phyloP scores from a whole-genome alignment of 2,113 vertebrate genomes.

The Penelope pileata region DNA sequence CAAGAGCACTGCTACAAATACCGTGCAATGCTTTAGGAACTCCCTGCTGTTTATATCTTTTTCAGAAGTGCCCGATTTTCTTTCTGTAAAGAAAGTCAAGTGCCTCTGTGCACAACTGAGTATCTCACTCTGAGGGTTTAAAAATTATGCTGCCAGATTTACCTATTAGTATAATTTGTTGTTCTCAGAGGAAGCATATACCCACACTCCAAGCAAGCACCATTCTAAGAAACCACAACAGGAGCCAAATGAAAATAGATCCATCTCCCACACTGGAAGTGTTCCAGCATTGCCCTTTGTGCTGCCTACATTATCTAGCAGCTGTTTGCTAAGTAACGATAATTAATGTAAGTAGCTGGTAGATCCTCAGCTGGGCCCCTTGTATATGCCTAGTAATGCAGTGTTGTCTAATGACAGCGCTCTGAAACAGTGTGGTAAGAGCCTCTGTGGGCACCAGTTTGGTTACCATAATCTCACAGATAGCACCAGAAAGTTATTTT shows the following conservation, averaged over 20 bases:
- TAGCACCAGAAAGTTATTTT: neutral
- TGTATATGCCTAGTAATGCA: neutral
- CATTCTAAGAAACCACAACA: neutral
- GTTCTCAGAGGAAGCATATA: neutral
- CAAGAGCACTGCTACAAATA: neutral
- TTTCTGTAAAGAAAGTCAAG: neutral
- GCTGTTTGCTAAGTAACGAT: neutral
- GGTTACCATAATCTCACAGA: neutral
- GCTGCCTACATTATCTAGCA: neutral
- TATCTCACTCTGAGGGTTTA: neutral
- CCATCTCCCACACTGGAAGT: neutral
- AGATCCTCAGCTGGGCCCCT: neutral
- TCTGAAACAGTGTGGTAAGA: neutral
- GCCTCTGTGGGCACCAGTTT: neutral
- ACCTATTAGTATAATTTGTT: neutral
- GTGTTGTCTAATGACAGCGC: neutral
- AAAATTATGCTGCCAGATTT: neutral
- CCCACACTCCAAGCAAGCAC: neutral
- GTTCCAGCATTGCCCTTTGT: neutral
- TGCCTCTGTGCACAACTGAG: neutral
- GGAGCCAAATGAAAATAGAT: neutral
- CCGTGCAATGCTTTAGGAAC: neutral
- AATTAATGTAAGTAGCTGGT: neutral
- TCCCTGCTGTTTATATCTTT: neutral
- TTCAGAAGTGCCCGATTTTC: neutral